phyloP scores from a whole-genome alignment of 2,113 vertebrate species.

The Passer domesticus region DNA sequence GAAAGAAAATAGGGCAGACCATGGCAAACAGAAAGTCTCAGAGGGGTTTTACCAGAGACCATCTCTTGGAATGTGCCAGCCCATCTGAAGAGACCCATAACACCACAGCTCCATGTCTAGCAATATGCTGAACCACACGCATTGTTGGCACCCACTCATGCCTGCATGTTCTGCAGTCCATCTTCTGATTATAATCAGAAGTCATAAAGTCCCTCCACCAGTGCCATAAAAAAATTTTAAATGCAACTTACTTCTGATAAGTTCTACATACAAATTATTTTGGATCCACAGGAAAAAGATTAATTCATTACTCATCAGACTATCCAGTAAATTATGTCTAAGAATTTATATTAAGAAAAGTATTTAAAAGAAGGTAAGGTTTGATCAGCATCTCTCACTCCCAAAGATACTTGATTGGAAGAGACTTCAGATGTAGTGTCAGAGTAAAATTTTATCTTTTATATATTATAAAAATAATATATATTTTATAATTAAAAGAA shows the following conservation, averaged over 20 bases:
- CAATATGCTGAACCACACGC: not conserved
- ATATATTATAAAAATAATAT: not conserved
- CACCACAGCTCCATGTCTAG: not conserved
- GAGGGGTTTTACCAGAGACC: not conserved
- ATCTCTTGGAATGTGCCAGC: not conserved
- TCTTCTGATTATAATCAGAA: not conserved
- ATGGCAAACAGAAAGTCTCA: not conserved
- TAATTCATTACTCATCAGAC: not conserved
- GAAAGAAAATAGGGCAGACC: not conserved
- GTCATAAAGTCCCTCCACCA: not conserved
- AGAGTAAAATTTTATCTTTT: not conserved
- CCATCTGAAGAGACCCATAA: not conserved
- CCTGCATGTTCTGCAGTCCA: not conserved
- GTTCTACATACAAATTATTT: not conserved
- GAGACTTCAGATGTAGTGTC: not conserved
- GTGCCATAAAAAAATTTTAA: not conserved
- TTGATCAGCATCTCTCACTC: not conserved
- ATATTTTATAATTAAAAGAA: not conserved
- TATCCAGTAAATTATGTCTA: not conserved
- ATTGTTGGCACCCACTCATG: not conserved
- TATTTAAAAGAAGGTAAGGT: not conserved
- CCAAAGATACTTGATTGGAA: not conserved
- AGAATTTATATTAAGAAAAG: not conserved
- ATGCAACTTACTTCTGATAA: not conserved
- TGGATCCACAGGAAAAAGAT: not conserved